Percentiles rank a stretch among this genome's conserved stretches.
These are phyloP conservation scores for Trypoxylus dichotomus DNA, from an alignment of 1,140 invertebrate species.

Conservation along the genomic window DNA sequence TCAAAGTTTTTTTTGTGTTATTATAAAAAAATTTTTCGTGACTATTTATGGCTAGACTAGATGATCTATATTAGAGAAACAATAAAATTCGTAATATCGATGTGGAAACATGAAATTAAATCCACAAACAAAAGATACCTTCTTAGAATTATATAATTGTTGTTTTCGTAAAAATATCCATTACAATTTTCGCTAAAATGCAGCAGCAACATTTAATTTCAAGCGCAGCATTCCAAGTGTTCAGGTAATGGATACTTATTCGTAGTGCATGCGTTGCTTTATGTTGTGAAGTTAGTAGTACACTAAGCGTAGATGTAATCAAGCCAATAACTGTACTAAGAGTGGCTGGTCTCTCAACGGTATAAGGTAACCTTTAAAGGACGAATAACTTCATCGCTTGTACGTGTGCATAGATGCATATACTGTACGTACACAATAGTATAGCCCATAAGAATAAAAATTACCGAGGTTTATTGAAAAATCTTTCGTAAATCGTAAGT, in stretches of 20 bases:
- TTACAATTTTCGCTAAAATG: not conserved
- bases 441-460: not conserved
- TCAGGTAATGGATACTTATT: not conserved
- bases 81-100: no score
- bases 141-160: no score
- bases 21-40: no score
- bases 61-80: no score
- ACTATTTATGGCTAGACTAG: no score
- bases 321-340: not conserved
- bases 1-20: no score
- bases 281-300: conserved; percentile 25
- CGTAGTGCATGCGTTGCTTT: not conserved
- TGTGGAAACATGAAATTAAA: no score
- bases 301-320: conserved; percentile 2
- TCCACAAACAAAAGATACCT: no score
- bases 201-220: not conserved
- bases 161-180: not conserved
- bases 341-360: not conserved
- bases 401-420: not conserved
- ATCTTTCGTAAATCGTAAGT: not conserved
- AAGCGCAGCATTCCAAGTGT: not conserved
- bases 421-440: not conserved
- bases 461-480: not conserved
- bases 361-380: conserved; percentile 28
- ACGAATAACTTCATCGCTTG: conserved; percentile 5